Evolutionary conservation across 2,113 vertebrate species (phyloP), one percentile per base, ranked within the genome.

Genomic region (Clarias gariepinus): DNA sequence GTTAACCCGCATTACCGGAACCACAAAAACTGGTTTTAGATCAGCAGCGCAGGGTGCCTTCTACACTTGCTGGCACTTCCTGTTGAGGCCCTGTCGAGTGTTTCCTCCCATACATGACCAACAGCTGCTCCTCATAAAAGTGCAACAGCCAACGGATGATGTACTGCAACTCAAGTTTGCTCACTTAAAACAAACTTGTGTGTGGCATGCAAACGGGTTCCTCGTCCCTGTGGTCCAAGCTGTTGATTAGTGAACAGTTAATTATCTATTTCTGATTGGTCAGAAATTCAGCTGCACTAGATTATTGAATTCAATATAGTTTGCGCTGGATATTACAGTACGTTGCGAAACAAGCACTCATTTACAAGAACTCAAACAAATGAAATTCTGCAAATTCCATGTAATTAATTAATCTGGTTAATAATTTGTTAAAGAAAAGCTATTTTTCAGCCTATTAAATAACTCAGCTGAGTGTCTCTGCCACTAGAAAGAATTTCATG

Each of bases 91-190:
- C 64, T 83, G 64, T 83, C 41, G 61, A 81, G 82, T 23, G 47
- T 86, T 86, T 86, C 77, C 77, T 81, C 82, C 69, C 71, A 68
- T 68, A 77, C 63, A 77, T 73, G 61, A 87, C 61, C 68, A 89
- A 89, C 89, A 89, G 89, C 89, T 87, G 86, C 86, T 81, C 28
- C 64, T 87, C 88, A 82, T 89, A 85, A 84, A 47, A 89, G 61
- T 68, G 58, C 61, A 79, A 25, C 84, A 23, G 76, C 63, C 76
- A 23, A 36, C 23, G 78, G 66, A 28, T 41, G 55, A 81, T 73
- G 66, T n/a, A 60, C n/a, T 36, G 78, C 57, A 9, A 41, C 30
- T 23, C 55, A 18, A 28, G 53, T 21, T 79, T 8, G 10, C 77
- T 82, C 61, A 11, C 61, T 68, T 82, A 82, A 19, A 82, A 63